A percentile compares a stretch with the other conserved stretches of the same genome.
phyloP scores from a whole-genome alignment of 2,888 invertebrate species.

The Deilephila porcellus region DNA sequence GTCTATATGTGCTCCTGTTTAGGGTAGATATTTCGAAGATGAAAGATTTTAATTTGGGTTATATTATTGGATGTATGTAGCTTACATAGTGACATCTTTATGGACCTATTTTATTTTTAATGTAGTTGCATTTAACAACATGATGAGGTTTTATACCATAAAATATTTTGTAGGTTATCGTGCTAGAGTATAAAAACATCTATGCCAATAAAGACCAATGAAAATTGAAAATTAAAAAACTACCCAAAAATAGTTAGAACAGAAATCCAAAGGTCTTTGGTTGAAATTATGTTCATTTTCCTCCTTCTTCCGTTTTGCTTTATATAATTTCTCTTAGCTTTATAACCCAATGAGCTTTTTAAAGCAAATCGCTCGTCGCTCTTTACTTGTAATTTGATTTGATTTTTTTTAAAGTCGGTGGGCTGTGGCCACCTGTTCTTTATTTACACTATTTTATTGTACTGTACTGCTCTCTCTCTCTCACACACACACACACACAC shows the following conservation, averaged over 20 bases:
- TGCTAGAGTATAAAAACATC: too few relatives aligned
- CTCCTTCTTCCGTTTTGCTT: too few relatives aligned
- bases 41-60: not conserved
- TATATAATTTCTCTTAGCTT: not conserved
- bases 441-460: slow-evolving; percentile 28
- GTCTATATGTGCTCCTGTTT: too few relatives aligned
- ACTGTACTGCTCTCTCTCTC: slow-evolving; percentile 3
- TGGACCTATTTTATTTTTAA: too few relatives aligned
- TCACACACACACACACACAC: not conserved
- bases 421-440: slow-evolving; percentile 28
- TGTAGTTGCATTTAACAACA: too few relatives aligned
- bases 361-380: not conserved
- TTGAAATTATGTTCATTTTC: too few relatives aligned
- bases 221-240: not conserved
- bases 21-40: not conserved
- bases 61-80: too few relatives aligned
- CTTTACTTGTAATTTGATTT: not conserved
- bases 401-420: slow-evolving; percentile 24
- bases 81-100: too few relatives aligned
- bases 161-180: too few relatives aligned
- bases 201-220: not conserved
- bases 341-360: not conserved
- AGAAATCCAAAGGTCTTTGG: too few relatives aligned
- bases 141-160: too few relatives aligned
- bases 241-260: not conserved